phyloP scores from a whole-genome alignment of 92 coral and sea anemone genomes.

The Porites evermanni region DNA sequence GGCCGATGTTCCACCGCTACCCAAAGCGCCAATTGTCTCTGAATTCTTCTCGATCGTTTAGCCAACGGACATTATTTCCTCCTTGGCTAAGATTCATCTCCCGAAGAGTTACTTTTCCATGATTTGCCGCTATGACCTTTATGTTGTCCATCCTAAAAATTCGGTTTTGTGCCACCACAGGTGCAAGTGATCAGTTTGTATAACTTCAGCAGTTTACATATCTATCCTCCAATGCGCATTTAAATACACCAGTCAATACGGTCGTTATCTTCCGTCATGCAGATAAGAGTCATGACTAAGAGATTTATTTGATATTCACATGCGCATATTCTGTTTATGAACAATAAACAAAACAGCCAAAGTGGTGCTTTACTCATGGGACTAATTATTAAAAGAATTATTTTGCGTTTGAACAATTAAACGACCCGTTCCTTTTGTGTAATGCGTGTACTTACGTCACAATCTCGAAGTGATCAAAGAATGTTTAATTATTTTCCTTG shows the following conservation, averaged over 20 bases:
- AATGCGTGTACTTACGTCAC: constrained; percentile 31
- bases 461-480: constrained; percentile 20
- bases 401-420: constrained; percentile 8
- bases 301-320: constrained; percentile 7
- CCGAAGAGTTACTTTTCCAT: constrained; percentile 24
- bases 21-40: constrained; percentile 46
- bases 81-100: constrained; percentile 47
- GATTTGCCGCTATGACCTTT: neutral
- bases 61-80: constrained; percentile 38
- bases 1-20: constrained; percentile 57
- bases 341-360: constrained; percentile 1
- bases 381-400: neutral
- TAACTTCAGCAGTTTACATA: neutral
- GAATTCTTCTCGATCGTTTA: constrained; percentile 51
- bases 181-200: neutral
- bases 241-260: neutral
- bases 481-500: neutral
- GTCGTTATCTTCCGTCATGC: neutral
- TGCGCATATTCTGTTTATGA: neutral
- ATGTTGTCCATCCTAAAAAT: constrained; percentile 16
- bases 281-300: neutral
- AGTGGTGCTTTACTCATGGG: constrained; percentile 16
- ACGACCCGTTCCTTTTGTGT: constrained; percentile 17
- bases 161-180: neutral
- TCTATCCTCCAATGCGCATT: neutral